Base-by-base conservation (phyloP, 2,888 invertebrate genomes). In the Drosophila borborema region DNA sequence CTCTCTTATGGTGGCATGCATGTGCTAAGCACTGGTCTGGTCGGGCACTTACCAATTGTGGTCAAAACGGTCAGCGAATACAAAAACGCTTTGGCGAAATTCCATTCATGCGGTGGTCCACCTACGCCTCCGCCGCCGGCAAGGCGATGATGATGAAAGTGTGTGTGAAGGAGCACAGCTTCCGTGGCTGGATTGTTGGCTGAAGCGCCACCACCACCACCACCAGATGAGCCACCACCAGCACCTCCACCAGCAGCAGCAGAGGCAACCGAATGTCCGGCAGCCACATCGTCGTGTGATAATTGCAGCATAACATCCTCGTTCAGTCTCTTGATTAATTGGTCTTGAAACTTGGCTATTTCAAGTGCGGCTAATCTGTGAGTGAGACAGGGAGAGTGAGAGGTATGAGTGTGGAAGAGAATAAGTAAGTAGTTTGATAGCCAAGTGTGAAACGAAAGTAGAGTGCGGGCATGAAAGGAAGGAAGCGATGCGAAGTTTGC, bases 11-110 rank as follows among this genome's bases (percentile, higher is more conserved):
- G 18, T 77, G 74, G 61, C 54, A 48, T 56, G 40, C 8, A 67
- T 46, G 45, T 54, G 68, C 23, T 54, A 36, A 40, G 38, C 63
- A 48, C 55, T 55, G 70, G 55, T 55, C 63, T 49, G 40, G 38
- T 53, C n/a, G 63, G 69, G 74, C 78, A 94, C 96, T 96, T 93
- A 97, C 97, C 97, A 92, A 97, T 97, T 72, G 97, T 98, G 58
- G 98, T 98, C 87, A 99, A 95, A 79, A 99, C 98, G 43, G 98
- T 98, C 82, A 99, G 95, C 28, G 98, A 98, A 94, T 98, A 99
- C 87, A 99, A 95, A 94, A 99, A 98, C 63, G 98, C 97, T 90
- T 96, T 95, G 64, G 97, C 97, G 92, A 97, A 96, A 92, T 96
- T 97, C 97, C 97, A 97, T 92, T 97, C 97, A 64, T 91, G 89